These are phyloP conservation scores for Scophthalmus maximus DNA, from an alignment of 2,113 vertebrate genomes.

Conservation along the genomic window DNA sequence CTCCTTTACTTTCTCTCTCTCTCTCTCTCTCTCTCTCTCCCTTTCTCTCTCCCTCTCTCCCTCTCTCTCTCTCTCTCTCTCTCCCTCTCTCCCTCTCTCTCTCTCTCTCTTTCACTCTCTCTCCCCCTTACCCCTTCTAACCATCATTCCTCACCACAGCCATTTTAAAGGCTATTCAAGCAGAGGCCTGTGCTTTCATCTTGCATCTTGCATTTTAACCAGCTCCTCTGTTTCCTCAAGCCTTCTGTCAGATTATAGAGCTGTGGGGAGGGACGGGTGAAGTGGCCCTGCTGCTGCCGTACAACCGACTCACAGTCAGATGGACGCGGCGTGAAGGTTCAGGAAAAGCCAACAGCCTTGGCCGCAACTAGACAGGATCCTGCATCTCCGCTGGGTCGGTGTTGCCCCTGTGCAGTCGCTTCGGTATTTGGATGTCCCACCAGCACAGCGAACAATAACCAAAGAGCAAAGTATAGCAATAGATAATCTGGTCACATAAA, in stretches of 20 bases:
- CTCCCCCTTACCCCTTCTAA: background rate
- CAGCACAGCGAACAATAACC: background rate
- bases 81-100: background rate
- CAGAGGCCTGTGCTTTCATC: constrained; percentile 63
- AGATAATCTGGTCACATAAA: background rate
- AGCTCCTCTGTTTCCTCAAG: constrained; percentile 35
- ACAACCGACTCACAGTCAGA: constrained; percentile 43
- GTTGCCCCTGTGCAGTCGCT: background rate
- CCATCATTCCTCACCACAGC: constrained; percentile 52
- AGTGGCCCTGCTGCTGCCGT: constrained; percentile 46
- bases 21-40: background rate
- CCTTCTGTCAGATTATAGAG: constrained; percentile 59
- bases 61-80: constrained; percentile 11
- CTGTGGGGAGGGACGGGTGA: constrained; percentile 38
- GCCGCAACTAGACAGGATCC: no score
- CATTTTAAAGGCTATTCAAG: constrained; percentile 72
- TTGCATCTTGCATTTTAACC: constrained; percentile 56
- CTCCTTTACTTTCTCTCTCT: constrained; percentile 34
- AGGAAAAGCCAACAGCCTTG: constrained; percentile 26
- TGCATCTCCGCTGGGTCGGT: constrained; percentile 9
- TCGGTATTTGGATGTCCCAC: background rate
- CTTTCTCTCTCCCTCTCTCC: background rate
- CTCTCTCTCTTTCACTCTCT: constrained; percentile 31
- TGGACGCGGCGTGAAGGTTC: constrained; percentile 47
- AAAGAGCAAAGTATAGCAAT: background rate